Conservation (phyloP, 2,113 vertebrate species). For the Crocuta crocuta region DNA sequence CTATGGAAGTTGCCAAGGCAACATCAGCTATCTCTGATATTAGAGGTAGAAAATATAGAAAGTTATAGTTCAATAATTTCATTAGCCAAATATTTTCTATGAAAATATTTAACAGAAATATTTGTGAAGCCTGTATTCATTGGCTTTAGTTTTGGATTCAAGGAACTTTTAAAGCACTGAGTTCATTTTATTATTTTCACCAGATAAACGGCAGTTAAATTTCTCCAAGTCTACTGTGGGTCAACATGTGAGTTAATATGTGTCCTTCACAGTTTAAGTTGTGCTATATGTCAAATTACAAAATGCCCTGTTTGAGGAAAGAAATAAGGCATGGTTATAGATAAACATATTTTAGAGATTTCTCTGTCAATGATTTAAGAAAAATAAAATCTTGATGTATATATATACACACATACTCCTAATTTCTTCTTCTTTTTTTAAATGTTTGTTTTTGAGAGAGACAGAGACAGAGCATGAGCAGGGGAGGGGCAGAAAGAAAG, state of each 20-base stretch:
- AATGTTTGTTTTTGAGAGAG: no score
- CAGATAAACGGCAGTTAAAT: slow-evolving; percentile 35
- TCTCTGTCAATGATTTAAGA: neutral
- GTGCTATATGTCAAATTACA: neutral
- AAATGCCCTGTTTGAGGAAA: neutral
- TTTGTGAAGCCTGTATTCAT: neutral
- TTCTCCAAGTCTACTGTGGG: neutral
- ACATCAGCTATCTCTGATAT: neutral
- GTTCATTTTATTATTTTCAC: slow-evolving; percentile 39
- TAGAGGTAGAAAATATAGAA: neutral
- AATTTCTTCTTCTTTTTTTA: no score
- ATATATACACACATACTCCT: neutral
- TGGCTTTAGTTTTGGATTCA: neutral
- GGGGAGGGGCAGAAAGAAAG: no score
- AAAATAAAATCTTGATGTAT: neutral
- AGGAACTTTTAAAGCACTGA: slow-evolving; percentile 19
- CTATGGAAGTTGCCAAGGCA: neutral
- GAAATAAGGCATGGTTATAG: neutral
- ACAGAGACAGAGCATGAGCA: no score
- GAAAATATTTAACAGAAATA: neutral
- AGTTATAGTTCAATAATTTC: slow-evolving; percentile 18
- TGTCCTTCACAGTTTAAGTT: neutral
- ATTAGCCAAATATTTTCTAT: neutral
- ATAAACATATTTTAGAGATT: slow-evolving; percentile 34
- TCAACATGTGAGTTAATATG: neutral